Conservation (phyloP, 2,797 vertebrate genomes). For the Bradypodion pumilum region DNA sequence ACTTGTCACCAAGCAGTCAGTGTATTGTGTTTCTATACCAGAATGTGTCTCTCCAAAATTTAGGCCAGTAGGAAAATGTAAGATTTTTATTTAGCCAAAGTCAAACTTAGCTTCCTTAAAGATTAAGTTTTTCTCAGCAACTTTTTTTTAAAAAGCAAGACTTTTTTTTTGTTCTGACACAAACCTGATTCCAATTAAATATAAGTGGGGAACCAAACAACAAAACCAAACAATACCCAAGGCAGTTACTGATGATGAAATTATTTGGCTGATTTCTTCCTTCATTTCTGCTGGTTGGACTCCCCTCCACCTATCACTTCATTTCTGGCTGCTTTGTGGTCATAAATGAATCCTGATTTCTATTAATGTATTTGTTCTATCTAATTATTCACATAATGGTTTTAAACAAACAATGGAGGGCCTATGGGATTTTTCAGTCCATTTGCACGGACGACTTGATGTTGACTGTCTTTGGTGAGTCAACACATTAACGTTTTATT, state of each 20-base stretch:
- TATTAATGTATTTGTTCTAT: slow-evolving; percentile 11
- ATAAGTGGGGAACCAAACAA: not conserved
- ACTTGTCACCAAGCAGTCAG: not conserved
- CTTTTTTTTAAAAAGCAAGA: not conserved
- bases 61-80: not conserved
- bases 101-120: not conserved
- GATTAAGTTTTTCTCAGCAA: not conserved
- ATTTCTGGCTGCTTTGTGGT: not conserved
- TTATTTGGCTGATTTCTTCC: not conserved
- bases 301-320: not conserved
- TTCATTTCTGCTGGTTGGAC: not conserved
- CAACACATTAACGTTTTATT: not conserved
- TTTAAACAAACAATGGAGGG: slow-evolving; percentile 20
- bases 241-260: not conserved
- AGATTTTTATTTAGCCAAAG: not conserved
- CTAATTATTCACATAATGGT: slow-evolving; percentile 31
- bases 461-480: not conserved
- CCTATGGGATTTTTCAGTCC: not conserved
- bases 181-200: slow-evolving; percentile 12
- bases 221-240: no score
- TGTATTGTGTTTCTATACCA: not conserved
- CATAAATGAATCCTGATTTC: not conserved
- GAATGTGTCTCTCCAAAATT: not conserved
- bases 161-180: not conserved
- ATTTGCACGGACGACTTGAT: not conserved